Conservation (phyloP, 2,113 vertebrate genomes). For the Mesembrinibis cayennensis region DNA sequence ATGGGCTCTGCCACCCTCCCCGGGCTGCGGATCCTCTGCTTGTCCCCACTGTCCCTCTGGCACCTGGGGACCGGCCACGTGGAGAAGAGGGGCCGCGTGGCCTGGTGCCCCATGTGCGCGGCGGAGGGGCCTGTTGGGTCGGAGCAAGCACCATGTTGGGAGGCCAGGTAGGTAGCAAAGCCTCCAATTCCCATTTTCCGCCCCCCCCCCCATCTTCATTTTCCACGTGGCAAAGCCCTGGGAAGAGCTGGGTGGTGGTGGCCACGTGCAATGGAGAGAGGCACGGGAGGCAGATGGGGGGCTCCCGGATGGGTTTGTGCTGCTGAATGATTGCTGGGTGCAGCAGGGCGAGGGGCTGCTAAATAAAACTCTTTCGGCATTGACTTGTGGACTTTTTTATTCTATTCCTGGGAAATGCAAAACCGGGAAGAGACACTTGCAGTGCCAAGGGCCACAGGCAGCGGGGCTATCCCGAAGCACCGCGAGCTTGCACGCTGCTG, state of each 20-base stretch:
- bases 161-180: background rate
- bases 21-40: background rate
- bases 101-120: accelerated
- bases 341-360: accelerated
- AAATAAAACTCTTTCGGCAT: constrained; percentile 27
- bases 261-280: background rate
- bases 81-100: background rate
- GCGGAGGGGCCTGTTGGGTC: accelerated
- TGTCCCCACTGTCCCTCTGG: background rate
- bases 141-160: accelerated
- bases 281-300: accelerated
- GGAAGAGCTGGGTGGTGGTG: background rate
- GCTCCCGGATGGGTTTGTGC: background rate
- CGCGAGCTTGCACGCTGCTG: accelerated
- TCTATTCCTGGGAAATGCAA: background rate
- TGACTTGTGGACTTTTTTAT: background rate
- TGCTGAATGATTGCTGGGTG: background rate
- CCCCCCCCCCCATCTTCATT: background rate
- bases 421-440: background rate
- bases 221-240: accelerated
- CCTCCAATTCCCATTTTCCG: background rate
- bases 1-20: background rate
- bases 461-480: background rate
- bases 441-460: accelerated
- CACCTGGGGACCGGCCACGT: background rate